Conservation (phyloP, 2,113 vertebrate species). For the Brachyistius frenatus region DNA sequence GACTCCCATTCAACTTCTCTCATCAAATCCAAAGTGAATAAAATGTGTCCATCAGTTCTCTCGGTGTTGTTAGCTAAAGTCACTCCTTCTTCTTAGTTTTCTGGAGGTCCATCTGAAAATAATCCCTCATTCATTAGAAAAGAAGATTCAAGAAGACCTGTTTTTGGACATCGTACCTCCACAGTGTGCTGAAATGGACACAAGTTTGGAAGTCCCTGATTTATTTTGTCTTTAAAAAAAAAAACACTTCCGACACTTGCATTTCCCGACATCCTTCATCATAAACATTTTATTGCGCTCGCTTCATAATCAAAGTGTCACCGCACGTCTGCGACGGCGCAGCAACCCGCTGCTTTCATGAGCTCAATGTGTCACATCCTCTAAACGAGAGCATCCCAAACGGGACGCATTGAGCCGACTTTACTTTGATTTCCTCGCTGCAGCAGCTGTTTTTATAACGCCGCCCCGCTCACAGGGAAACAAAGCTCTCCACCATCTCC, state of each 20-base stretch:
- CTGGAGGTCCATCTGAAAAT: too few species aligned
- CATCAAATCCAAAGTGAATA: too few species aligned
- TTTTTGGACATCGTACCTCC: too few species aligned
- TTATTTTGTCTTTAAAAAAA: too few species aligned
- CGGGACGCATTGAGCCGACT: slow-evolving; percentile 9
- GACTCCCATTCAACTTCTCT: too few species aligned
- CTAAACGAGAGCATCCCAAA: slow-evolving; percentile 24
- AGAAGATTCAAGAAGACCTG: too few species aligned
- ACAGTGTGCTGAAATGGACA: too few species aligned
- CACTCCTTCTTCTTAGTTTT: too few species aligned
- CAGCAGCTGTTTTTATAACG: slow-evolving; percentile 25
- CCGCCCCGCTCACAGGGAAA: slow-evolving; percentile 39
- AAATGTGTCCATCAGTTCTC: too few species aligned
- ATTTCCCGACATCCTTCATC: slow-evolving; percentile 14
- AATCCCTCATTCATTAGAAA: too few species aligned
- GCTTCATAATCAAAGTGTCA: slow-evolving; percentile 12
- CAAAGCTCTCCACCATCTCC: slow-evolving; percentile 33
- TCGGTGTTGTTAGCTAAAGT: too few species aligned
- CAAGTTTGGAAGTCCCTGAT: too few species aligned
- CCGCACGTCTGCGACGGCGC: not conserved
- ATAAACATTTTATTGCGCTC: slow-evolving; percentile 2
- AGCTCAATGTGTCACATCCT: slow-evolving; percentile 17
- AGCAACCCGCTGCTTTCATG: slow-evolving; percentile 40
- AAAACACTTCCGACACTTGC: not conserved
- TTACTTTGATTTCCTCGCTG: slow-evolving; percentile 32